Evolutionary conservation across 2,113 vertebrate species (phyloP).

Genomic region (Coracopsis vasa): DNA sequence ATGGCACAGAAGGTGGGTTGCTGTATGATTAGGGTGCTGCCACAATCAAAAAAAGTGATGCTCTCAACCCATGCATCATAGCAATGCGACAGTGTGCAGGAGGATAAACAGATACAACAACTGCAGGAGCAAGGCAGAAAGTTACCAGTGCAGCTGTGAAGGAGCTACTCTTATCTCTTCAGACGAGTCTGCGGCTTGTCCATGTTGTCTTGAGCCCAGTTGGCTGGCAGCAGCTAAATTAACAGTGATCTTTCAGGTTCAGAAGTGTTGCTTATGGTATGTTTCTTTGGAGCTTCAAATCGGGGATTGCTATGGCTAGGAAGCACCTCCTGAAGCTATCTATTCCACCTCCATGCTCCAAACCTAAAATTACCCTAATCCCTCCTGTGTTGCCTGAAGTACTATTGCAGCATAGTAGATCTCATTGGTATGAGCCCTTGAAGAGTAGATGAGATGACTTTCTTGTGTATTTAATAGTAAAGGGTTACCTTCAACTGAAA

Average conservation of each 20-base stretch:
- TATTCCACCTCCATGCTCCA: background rate
- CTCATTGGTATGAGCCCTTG: background rate
- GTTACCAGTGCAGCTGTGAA: accelerated
- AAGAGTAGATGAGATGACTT: background rate
- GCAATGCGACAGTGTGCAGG: accelerated
- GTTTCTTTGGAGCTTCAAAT: background rate
- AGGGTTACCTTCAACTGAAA: background rate
- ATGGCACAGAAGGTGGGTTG: background rate
- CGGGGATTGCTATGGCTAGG: background rate
- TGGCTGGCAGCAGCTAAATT: background rate
- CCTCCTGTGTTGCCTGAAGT: background rate
- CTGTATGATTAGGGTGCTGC: background rate
- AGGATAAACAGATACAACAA: accelerated
- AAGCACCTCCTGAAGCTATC: background rate
- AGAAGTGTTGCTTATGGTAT: background rate
- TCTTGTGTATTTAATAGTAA: background rate
- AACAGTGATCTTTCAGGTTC: background rate
- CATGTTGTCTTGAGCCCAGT: accelerated
- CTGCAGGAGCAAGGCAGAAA: background rate
- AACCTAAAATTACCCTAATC: background rate
- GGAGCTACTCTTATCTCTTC: accelerated
- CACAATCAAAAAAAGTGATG: too few species aligned
- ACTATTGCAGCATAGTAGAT: background rate
- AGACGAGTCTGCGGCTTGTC: background rate
- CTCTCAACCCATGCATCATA: accelerated